Percentiles rank a stretch among this genome's conserved stretches.
These are phyloP conservation scores for Arremon aurantiirostris DNA, from an alignment of 2,797 vertebrate species.

Conservation along the genomic window DNA sequence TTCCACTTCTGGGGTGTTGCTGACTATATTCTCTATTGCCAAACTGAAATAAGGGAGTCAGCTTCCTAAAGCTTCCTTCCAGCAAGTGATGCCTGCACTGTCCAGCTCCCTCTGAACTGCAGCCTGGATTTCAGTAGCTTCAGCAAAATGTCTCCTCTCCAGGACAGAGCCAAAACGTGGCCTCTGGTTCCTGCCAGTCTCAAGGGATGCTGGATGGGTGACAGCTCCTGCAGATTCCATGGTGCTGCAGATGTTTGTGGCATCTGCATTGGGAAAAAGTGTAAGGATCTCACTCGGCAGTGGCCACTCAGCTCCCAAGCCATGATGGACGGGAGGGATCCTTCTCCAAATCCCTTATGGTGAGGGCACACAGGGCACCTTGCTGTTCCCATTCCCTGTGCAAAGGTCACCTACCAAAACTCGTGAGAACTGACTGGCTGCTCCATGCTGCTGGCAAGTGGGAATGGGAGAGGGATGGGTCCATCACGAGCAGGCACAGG, in stretches of 20 bases:
- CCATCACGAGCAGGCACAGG: fast-evolving
- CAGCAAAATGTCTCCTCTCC: neutral
- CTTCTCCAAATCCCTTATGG: neutral
- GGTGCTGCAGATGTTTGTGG: neutral
- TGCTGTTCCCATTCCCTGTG: neutral
- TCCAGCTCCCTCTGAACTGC: neutral
- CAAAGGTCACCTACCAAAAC: neutral
- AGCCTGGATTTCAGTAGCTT: neutral
- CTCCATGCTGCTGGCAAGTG: neutral
- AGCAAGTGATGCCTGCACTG: fast-evolving
- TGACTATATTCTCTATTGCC: neutral
- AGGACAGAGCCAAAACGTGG: fast-evolving
- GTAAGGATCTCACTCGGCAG: neutral
- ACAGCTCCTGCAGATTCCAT: neutral
- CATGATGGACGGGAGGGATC: fast-evolving
- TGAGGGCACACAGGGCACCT: neutral
- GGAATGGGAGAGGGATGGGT: neutral
- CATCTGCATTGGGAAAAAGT: neutral
- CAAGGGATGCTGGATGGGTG: neutral
- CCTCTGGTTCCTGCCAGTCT: neutral
- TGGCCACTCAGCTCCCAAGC: neutral
- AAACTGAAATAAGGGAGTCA: neutral
- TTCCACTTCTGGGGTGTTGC: neutral
- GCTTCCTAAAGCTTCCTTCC: neutral
- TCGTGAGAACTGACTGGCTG: neutral